Percentiles rank a stretch among this genome's conserved stretches.
phyloP scores from a whole-genome alignment of 2,113 vertebrate genomes.

The Pluvialis apricaria region DNA sequence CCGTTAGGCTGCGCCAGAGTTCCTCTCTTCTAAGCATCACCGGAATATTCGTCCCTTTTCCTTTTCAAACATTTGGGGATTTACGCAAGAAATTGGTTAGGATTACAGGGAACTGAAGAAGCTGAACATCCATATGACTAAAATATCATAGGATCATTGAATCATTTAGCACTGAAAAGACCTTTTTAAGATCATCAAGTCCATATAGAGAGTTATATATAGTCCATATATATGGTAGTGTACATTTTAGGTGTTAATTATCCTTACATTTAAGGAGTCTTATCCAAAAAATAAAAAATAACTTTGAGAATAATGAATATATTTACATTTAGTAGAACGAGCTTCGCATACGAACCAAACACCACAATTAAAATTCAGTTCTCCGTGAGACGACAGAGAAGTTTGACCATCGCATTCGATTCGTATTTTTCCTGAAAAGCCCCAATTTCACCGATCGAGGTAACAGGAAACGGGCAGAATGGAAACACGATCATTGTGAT shows the following conservation, averaged over 20 bases:
- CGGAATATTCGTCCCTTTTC: neutral
- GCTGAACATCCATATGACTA: neutral
- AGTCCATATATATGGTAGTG: too few relatives aligned
- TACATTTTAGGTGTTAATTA: neutral
- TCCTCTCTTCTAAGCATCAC: neutral
- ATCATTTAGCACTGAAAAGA: neutral
- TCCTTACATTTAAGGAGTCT: neutral
- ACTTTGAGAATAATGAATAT: neutral
- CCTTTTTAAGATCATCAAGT: too few relatives aligned
- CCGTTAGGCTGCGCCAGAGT: neutral
- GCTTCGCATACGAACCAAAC: neutral
- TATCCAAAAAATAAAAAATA: neutral
- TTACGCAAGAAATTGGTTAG: neutral
- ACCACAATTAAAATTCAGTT: neutral
- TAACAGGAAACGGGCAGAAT: neutral
- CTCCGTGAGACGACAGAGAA: too few relatives aligned
- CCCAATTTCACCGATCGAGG: fast-evolving
- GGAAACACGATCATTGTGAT: neutral
- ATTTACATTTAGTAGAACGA: neutral
- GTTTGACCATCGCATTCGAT: neutral
- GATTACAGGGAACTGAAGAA: too few relatives aligned
- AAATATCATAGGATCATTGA: neutral
- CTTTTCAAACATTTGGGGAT: neutral
- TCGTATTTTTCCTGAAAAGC: neutral
- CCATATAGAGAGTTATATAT: neutral